Evolutionary conservation across 2,888 invertebrate species (phyloP), one percentile per base, ranked within the genome.

Genomic region (Metacarcinus magister): DNA sequence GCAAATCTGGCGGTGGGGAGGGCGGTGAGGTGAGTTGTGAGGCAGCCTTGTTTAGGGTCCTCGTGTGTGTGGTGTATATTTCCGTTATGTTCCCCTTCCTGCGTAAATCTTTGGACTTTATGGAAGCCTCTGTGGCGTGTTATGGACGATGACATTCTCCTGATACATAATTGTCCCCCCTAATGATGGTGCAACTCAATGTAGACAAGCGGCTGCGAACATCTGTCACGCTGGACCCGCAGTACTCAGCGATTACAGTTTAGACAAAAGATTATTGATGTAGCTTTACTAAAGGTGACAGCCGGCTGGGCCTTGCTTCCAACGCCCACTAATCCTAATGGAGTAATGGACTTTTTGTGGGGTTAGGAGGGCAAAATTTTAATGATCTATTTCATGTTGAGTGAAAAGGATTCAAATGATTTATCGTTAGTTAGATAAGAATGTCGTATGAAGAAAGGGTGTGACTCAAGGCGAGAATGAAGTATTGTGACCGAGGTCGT

Each of bases 1-100:
- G 32, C 67, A 67, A 67, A 67, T 10, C 82, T 23, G 10, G 32
- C 82, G 82, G 19, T 10, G 82, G 32, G 5, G 82, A 82, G 82
- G 82, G 32, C 28, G 32, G 82, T 13, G 32, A 32, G 82, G 82
- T 82, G 82, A 82, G 32, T 82, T 82, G 82, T 32, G 82, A 82
- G 82, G 82, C 82, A 82, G 32, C 82, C 82, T 82, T 82, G 82
- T 82, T 82, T 82, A 82, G 82, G 82, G 82, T 13, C 82, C 82
- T 82, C 67, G 82, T 28, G 82, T 32, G 82, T 32, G 82, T 32
- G 28, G 82, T 8, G 82, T 32, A 82, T 82, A 32, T 82, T 82
- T 82, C 28, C 8, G 28, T 8, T 32, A 32, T 82, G 32, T 82
- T 32, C 82, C 82, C 82, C 75, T 28, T 82, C 82, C 82, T 28